These are phyloP conservation scores for Pararge aegeria DNA, from an alignment of 1,140 invertebrate genomes.

Conservation along the genomic window DNA sequence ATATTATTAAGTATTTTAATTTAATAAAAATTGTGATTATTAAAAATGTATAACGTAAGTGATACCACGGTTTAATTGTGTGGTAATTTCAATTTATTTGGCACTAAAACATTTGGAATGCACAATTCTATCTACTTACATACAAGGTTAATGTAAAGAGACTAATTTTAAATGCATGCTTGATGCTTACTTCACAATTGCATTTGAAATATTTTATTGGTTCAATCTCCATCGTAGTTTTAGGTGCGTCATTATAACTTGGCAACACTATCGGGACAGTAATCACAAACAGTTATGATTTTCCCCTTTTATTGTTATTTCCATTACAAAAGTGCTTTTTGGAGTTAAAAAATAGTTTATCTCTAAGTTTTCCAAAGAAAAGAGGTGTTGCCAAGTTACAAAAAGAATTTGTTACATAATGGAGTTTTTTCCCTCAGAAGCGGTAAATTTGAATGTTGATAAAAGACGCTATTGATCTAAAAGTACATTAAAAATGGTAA, in stretches of 20 bases:
- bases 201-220: conserved; percentile 1
- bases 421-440: not conserved
- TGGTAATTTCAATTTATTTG: conserved; percentile 56
- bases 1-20: conserved; percentile 23
- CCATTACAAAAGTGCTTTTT: no score
- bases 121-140: conserved; percentile 64
- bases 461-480: conserved; percentile 19
- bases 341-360: no score
- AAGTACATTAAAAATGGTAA: conserved; percentile 34
- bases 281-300: no score
- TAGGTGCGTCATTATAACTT: not conserved
- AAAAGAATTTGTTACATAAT: not conserved
- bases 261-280: conserved; percentile 17
- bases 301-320: no score
- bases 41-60: conserved; percentile 46
- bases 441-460: not conserved
- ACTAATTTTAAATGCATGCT: conserved; percentile 21
- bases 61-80: conserved; percentile 35
- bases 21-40: conserved; percentile 65
- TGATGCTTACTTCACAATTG: conserved; percentile 1
- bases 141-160: conserved; percentile 49
- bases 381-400: conserved; percentile 15
- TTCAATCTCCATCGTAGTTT: not conserved
- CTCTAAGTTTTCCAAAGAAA: no score
- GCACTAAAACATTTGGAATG: conserved; percentile 76